Conservation (phyloP, 2,113 vertebrate species). For the Cromileptes altivelis region DNA sequence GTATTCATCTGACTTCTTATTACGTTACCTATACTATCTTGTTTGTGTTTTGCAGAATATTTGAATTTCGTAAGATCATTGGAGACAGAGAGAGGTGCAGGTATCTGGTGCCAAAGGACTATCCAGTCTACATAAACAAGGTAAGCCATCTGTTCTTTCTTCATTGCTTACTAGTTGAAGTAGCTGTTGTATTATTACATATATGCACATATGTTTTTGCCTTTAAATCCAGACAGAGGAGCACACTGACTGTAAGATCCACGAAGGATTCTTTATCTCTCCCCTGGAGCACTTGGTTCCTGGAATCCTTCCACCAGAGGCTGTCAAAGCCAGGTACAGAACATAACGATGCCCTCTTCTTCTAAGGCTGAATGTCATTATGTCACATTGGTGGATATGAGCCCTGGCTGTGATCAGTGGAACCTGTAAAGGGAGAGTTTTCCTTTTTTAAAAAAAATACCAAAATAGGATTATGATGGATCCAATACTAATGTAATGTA, state of each 20-base stretch:
- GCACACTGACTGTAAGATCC: constrained; percentile 92
- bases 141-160: constrained; percentile 69
- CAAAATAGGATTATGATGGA: no score
- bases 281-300: constrained; percentile 94
- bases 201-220: background rate
- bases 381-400: no score
- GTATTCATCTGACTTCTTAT: no score
- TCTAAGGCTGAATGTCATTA: background rate
- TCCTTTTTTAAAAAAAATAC: no score
- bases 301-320: constrained; percentile 92
- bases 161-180: background rate
- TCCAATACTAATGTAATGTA: no score
- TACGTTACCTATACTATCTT: background rate
- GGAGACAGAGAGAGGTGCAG: constrained; percentile 95
- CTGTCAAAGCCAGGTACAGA: constrained; percentile 89
- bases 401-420: no score
- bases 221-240: constrained; percentile 88
- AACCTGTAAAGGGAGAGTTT: no score
- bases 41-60: constrained; percentile 88
- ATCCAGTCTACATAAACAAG: constrained; percentile 95
- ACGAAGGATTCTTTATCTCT: constrained; percentile 95
- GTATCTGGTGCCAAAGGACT: constrained; percentile 92
- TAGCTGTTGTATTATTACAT: background rate
- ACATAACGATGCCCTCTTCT: background rate
- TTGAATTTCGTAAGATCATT: constrained; percentile 96